These are phyloP conservation scores for Brachystomella parvula DNA, from an alignment of 1,140 invertebrate species.

Conservation along the genomic window DNA sequence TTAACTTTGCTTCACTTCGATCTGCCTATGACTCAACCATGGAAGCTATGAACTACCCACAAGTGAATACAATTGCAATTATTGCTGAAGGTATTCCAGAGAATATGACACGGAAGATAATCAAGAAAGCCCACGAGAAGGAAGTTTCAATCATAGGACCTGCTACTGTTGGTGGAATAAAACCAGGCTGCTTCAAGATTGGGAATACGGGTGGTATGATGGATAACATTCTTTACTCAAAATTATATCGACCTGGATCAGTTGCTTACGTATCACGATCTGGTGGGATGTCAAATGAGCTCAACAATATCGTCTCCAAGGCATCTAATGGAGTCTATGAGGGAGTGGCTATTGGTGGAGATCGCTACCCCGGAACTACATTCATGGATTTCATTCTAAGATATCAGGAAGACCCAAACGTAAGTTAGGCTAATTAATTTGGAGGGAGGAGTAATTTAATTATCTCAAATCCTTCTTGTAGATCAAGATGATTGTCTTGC, in stretches of 20 bases:
- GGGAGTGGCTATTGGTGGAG: constrained; percentile 98
- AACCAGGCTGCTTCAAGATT: constrained; percentile 98
- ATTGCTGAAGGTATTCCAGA: constrained; percentile 95
- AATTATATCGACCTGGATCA: constrained; percentile 90
- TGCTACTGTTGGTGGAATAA: constrained; percentile 95
- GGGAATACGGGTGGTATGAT: constrained; percentile 99
- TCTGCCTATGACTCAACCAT: constrained; percentile 96
- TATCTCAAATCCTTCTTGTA: constrained; percentile 45
- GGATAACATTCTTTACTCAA: constrained; percentile 97
- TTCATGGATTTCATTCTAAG: constrained; percentile 97
- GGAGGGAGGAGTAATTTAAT: constrained; percentile 12
- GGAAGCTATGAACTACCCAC: constrained; percentile 79
- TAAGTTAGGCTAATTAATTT: constrained; percentile 43
- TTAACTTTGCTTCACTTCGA: constrained; percentile 96
- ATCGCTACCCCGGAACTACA: constrained; percentile 94
- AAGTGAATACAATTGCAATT: constrained; percentile 92
- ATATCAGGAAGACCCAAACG: constrained; percentile 59
- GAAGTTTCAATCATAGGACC: constrained; percentile 86
- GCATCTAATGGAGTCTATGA: constrained; percentile 95
- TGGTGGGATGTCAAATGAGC: constrained; percentile 98
- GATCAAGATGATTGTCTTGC: constrained; percentile 87
- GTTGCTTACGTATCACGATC: constrained; percentile 97
- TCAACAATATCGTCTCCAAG: constrained; percentile 97
- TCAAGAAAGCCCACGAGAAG: constrained; percentile 73
- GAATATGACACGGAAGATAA: constrained; percentile 81